These are phyloP conservation scores for Eulemur rufifrons DNA, from an alignment of 2,113 vertebrate species.

Conservation along the genomic window DNA sequence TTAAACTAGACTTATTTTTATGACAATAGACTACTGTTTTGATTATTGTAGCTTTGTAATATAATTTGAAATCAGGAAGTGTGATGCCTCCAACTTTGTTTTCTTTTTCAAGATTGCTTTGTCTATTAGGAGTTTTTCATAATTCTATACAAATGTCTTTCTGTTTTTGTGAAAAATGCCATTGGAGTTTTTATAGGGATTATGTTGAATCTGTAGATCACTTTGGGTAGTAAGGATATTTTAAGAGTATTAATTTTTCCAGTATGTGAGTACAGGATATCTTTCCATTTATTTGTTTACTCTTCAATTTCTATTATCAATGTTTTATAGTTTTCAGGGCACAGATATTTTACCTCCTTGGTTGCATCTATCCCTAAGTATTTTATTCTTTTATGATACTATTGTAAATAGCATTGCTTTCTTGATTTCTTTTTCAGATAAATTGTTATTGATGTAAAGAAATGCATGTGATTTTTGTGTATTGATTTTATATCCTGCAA, in stretches of 20 bases:
- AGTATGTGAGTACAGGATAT: not conserved
- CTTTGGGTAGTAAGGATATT: not conserved
- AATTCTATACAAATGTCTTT: not conserved
- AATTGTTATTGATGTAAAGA: not conserved
- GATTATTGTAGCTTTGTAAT: not conserved
- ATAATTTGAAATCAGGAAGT: not conserved
- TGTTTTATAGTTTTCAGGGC: not conserved
- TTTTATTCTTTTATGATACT: not conserved
- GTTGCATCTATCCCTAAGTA: not conserved
- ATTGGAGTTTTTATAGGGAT: not conserved
- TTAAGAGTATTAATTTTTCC: not conserved
- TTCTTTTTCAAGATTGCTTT: not conserved
- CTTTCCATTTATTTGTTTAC: not conserved
- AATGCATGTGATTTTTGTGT: not conserved
- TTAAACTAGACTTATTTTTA: not conserved
- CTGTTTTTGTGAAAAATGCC: not conserved
- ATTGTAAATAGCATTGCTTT: not conserved
- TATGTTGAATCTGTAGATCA: not conserved
- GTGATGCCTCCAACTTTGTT: not conserved
- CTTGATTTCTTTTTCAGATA: not conserved
- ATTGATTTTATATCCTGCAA: not conserved
- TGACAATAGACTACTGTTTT: not conserved
- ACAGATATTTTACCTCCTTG: not conserved
- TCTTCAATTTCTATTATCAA: not conserved
- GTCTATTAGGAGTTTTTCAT: not conserved